Conservation (phyloP, 1,140 invertebrate genomes). For the Calycopis cecrops region DNA sequence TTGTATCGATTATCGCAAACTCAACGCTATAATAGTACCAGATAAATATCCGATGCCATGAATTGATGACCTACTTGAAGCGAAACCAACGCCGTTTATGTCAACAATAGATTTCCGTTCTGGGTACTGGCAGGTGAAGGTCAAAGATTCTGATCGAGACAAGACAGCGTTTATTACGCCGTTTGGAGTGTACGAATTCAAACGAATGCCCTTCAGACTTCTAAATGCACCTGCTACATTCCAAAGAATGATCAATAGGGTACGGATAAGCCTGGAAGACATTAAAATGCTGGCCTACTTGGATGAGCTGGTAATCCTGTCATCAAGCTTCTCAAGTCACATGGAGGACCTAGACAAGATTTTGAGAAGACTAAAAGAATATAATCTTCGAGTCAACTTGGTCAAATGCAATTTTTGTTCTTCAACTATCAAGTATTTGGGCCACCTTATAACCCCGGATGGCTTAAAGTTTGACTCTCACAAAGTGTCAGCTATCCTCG, state of each 20-base stretch:
- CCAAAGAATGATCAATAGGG: slow-evolving; percentile 49
- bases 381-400: slow-evolving; percentile 24
- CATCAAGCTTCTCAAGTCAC: slow-evolving; percentile 22
- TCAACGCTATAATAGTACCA: too few species aligned
- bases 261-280: slow-evolving; percentile 24
- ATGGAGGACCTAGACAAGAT: slow-evolving; percentile 24
- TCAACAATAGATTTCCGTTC: too few species aligned
- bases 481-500: slow-evolving; percentile 20
- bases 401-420: slow-evolving; percentile 27
- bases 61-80: too few species aligned
- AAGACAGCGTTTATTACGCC: too few species aligned
- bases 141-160: too few species aligned
- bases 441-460: slow-evolving; percentile 27
- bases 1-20: too few species aligned
- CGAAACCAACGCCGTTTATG: too few species aligned
- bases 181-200: slow-evolving; percentile 12
- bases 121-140: too few species aligned
- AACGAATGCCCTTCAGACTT: slow-evolving; percentile 53
- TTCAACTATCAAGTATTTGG: slow-evolving; percentile 27
- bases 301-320: slow-evolving; percentile 31
- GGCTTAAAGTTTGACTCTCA: slow-evolving; percentile 26
- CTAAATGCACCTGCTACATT: slow-evolving; percentile 55
- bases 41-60: too few species aligned
- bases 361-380: slow-evolving; percentile 20
- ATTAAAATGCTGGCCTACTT: slow-evolving; percentile 24